Conservation (phyloP, 2,888 invertebrate species). For the Prenolepis imparis region DNA sequence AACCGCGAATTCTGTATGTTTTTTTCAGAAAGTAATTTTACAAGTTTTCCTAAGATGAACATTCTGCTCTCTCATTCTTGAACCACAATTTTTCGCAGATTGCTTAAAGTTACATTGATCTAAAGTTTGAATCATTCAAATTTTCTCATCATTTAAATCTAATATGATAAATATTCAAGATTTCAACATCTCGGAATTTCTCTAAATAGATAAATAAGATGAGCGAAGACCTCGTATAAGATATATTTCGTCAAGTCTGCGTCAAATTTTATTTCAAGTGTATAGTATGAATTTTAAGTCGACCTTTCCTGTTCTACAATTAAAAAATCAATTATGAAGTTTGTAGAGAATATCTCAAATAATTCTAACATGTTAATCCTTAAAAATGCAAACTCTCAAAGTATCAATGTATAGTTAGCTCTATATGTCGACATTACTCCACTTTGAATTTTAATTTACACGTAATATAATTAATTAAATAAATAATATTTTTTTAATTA, state of each 20-base stretch:
- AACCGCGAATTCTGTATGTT: not conserved
- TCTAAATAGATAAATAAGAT: conserved; percentile 15
- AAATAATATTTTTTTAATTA: not conserved
- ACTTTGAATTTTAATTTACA: not conserved
- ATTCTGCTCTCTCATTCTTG: not conserved
- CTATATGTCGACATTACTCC: not conserved
- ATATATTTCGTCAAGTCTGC: not conserved
- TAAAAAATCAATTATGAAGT: not conserved
- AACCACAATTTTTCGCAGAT: conserved; percentile 8
- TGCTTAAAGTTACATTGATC: not conserved
- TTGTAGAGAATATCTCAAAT: not conserved
- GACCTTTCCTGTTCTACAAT: not conserved
- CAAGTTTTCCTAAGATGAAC: conserved; percentile 6
- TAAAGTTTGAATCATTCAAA: conserved; percentile 14
- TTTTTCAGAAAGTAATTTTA: not conserved
- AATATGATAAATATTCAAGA: conserved; percentile 27
- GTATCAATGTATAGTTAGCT: not conserved
- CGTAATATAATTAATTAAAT: too few species aligned
- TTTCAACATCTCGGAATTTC: conserved; percentile 9
- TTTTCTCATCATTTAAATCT: conserved; percentile 5
- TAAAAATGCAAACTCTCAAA: not conserved
- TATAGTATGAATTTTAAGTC: not conserved
- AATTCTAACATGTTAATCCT: not conserved
- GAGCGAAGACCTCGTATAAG: conserved; percentile 1
- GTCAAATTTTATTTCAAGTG: conserved; percentile 17